Conservation (phyloP, 1,140 invertebrate genomes). For the Drosophila arizonae region DNA sequence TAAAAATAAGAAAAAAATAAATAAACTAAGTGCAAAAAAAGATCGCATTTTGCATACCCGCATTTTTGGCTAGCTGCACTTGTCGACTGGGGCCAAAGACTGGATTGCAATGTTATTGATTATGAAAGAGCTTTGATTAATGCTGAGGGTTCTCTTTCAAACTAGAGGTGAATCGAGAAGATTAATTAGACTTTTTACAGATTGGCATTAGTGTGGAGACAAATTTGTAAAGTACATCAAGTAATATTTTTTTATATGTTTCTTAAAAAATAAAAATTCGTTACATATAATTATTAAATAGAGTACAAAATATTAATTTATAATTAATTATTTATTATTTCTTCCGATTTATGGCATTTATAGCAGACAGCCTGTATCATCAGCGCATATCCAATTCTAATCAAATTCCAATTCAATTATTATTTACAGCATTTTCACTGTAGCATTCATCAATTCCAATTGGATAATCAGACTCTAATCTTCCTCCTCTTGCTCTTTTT, state of each 20-base stretch:
- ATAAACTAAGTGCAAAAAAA: constrained; percentile 33
- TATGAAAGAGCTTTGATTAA: constrained; percentile 5
- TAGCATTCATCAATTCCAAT: no score
- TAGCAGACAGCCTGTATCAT: no score
- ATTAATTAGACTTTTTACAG: no score
- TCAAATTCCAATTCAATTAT: no score
- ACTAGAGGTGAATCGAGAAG: neutral
- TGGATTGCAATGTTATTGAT: neutral
- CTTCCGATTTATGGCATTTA: no score
- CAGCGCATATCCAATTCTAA: no score
- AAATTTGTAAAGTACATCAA: neutral
- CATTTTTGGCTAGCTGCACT: constrained; percentile 1
- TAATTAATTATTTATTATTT: no score
- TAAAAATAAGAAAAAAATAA: neutral
- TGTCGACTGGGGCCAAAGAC: neutral
- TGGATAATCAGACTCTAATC: neutral
- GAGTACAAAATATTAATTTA: no score
- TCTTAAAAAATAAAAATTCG: no score
- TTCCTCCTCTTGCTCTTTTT: constrained; percentile 32
- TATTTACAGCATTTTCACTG: no score
- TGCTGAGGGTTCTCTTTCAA: neutral
- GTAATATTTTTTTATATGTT: no score
- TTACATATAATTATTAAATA: no score
- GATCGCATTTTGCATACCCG: constrained; percentile 30
- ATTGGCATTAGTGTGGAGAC: neutral